Conservation (phyloP, 53 echinoderm and acorn worm genomes). For the Luidia sarsii region DNA sequence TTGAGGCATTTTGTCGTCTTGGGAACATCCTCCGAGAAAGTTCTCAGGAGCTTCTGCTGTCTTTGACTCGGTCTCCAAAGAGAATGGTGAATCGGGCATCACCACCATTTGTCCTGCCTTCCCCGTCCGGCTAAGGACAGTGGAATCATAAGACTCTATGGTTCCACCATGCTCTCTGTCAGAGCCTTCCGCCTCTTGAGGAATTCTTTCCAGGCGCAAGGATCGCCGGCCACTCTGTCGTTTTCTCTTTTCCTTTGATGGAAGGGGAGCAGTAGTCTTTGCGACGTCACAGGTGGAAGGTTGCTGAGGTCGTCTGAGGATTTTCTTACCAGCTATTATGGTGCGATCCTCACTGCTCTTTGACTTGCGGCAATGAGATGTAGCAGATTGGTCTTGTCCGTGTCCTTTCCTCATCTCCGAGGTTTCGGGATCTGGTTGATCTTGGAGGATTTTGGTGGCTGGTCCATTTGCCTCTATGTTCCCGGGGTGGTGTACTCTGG, state of each 20-base stretch:
- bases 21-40: no score
- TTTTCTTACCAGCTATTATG: constrained; percentile 38
- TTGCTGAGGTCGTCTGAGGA: not conserved
- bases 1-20: no score
- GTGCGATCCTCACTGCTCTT: constrained; percentile 1
- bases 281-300: constrained; percentile 3
- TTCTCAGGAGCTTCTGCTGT: no score
- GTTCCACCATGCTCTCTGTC: not conserved
- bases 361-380: not conserved
- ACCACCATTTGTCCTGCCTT: no score
- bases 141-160: constrained; percentile 44
- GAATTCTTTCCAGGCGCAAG: not conserved
- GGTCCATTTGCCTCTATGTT: not conserved
- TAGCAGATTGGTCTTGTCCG: no score
- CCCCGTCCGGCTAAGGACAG: no score
- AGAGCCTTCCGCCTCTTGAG: not conserved
- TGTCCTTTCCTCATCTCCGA: not conserved
- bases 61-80: no score
- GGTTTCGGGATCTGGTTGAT: not conserved
- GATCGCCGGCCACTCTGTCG: constrained; percentile 19
- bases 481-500: not conserved
- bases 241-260: not conserved
- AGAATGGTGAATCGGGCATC: no score
- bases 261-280: not conserved
- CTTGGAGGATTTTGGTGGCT: not conserved